Percentiles rank a stretch among this genome's conserved stretches.
Evolutionary conservation across 2,797 vertebrate species (phyloP).

Genomic region (Aulostomus chinensis): DNA sequence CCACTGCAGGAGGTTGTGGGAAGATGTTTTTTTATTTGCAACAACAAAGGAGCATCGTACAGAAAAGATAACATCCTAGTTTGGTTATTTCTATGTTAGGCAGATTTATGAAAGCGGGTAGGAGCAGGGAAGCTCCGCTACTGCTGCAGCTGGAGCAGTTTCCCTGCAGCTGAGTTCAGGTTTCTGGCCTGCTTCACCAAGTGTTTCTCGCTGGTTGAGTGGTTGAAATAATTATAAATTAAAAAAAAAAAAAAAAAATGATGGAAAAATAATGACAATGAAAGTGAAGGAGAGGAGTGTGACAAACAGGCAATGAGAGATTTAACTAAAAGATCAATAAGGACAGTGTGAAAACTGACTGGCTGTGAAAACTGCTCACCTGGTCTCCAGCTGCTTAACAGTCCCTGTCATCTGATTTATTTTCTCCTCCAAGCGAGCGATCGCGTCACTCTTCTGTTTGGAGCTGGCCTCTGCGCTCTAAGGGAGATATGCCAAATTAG

Average conservation of each 20-base stretch:
- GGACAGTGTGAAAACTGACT: too few species aligned
- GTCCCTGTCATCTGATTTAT: conserved; percentile 95
- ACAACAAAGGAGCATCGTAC: conserved; percentile 66
- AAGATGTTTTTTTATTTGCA: conserved; percentile 33
- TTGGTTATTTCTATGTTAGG: conserved; percentile 71
- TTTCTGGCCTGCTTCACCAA: conserved; percentile 97
- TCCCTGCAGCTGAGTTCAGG: conserved; percentile 91
- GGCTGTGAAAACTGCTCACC: conserved; percentile 75
- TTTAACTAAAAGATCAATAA: not conserved
- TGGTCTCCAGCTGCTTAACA: conserved; percentile 95
- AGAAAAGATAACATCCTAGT: conserved; percentile 69
- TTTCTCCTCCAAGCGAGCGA: conserved; percentile 94
- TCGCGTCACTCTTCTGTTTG: conserved; percentile 94
- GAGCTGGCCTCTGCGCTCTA: conserved; percentile 89
- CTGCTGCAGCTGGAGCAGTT: conserved; percentile 91
- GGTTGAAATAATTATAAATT: conserved; percentile 6
- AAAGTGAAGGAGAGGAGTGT: conserved; percentile 58
- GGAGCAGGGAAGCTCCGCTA: conserved; percentile 64
- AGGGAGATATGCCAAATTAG: not conserved
- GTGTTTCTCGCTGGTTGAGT: conserved; percentile 89
- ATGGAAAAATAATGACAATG: conserved; percentile 63
- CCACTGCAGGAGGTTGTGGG: conserved; percentile 48
- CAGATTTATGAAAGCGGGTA: conserved; percentile 32
- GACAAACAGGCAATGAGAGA: conserved; percentile 68
- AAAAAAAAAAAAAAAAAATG: conserved; percentile 21